phyloP scores from a whole-genome alignment of 2,888 invertebrate genomes.

The Diarsia dahlii region DNA sequence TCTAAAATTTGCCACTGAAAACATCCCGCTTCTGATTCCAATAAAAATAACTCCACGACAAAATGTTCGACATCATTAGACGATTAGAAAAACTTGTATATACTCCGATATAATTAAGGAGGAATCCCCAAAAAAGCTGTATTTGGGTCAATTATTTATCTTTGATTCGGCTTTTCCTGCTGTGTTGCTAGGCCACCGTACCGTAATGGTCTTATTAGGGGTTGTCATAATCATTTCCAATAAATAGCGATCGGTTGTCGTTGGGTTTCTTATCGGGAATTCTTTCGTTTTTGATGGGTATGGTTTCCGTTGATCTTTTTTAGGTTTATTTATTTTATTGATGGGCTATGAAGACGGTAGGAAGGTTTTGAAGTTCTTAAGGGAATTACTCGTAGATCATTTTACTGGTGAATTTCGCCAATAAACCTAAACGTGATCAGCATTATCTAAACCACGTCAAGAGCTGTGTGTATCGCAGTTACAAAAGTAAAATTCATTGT shows the following conservation, averaged over 20 bases:
- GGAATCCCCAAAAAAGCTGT: conserved; percentile 7
- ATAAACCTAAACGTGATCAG: not conserved
- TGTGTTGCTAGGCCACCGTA: conserved; percentile 35
- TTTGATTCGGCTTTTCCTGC: conserved; percentile 52
- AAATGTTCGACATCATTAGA: conserved; percentile 32
- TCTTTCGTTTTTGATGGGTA: not conserved
- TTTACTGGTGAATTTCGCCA: not conserved
- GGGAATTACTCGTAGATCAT: not conserved
- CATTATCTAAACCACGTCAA: not conserved
- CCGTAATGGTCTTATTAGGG: conserved; percentile 44
- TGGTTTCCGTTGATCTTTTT: not conserved
- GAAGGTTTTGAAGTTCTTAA: not conserved
- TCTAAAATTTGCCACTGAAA: not conserved
- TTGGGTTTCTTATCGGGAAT: conserved; percentile 8
- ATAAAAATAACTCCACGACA: not conserved
- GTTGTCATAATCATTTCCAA: conserved; percentile 46
- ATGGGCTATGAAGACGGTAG: conserved; percentile 1
- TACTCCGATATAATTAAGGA: conserved; percentile 25
- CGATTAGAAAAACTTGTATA: conserved; percentile 24
- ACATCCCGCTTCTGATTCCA: not conserved
- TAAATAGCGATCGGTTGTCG: conserved; percentile 25
- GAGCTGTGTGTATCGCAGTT: not conserved
- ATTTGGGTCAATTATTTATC: conserved; percentile 54
- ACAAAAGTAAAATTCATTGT: not conserved
- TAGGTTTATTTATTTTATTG: conserved; percentile 21